Conservation (phyloP, 2,888 invertebrate species). For the Phyllotreta striolata region DNA sequence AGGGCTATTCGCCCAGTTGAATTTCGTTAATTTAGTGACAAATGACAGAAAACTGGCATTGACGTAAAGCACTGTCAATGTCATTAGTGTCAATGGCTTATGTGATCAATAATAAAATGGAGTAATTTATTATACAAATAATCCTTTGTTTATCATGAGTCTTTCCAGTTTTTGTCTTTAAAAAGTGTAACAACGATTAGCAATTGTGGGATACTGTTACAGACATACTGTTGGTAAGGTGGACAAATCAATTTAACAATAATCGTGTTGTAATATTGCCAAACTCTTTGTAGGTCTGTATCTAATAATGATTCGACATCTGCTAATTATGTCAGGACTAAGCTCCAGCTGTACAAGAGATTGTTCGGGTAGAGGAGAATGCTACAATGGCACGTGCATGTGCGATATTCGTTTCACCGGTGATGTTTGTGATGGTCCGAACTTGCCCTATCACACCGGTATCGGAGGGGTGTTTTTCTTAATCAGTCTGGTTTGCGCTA, state of each 20-base stretch:
- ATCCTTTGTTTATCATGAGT: slow-evolving; percentile 26
- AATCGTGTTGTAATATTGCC: neutral
- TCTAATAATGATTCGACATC: slow-evolving; percentile 57
- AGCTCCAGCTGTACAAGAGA: slow-evolving; percentile 72
- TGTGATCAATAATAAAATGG: slow-evolving; percentile 20
- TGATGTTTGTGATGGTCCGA: slow-evolving; percentile 82
- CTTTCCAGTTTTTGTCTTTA: slow-evolving; percentile 6
- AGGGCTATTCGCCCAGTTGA: no score
- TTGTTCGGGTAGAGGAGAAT: slow-evolving; percentile 91
- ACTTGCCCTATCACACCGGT: slow-evolving; percentile 79
- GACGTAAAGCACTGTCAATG: no score
- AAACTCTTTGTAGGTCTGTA: slow-evolving; percentile 16
- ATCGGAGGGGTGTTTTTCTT: slow-evolving; percentile 81
- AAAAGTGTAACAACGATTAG: neutral
- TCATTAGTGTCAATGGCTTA: neutral
- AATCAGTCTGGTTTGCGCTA: slow-evolving; percentile 83
- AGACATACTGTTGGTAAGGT: slow-evolving; percentile 10
- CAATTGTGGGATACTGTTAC: neutral
- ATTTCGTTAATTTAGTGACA: no score
- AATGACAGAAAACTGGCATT: no score
- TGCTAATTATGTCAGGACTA: slow-evolving; percentile 60
- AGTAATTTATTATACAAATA: slow-evolving; percentile 3
- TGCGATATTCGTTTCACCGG: slow-evolving; percentile 91
- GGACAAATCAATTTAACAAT: slow-evolving; percentile 1
- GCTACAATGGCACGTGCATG: slow-evolving; percentile 89